Evolutionary conservation across 2,888 invertebrate genomes (phyloP).

Genomic region (Coecobrya sp.): DNA sequence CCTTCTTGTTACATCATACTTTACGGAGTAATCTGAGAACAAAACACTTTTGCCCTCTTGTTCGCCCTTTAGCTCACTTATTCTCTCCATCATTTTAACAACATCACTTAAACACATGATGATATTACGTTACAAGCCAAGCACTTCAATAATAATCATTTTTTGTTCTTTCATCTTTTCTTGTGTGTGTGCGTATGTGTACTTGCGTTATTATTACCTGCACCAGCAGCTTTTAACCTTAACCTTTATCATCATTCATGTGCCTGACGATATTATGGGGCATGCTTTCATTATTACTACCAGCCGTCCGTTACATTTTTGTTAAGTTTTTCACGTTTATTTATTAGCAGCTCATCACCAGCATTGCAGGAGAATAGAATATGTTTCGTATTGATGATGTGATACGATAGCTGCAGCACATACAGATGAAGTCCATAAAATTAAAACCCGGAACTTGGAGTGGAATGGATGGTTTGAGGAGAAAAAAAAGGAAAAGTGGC

Average conservation of each 20-base stretch:
- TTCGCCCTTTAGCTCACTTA: constrained; percentile 19
- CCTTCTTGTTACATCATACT: constrained; percentile 69
- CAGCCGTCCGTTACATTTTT: constrained; percentile 72
- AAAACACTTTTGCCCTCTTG: constrained; percentile 13
- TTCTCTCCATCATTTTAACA: constrained; percentile 33
- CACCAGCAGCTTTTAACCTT: constrained; percentile 69
- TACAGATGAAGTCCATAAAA: constrained; percentile 59
- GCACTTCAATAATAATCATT: constrained; percentile 38
- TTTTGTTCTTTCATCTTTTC: not conserved
- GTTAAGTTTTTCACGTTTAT: constrained; percentile 62
- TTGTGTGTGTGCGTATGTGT: not conserved
- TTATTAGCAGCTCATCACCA: constrained; percentile 78
- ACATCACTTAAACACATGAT: constrained; percentile 67
- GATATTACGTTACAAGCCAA: constrained; percentile 70
- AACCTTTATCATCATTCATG: constrained; percentile 60
- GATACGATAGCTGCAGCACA: not conserved
- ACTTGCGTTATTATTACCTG: constrained; percentile 47
- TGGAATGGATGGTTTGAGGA: constrained; percentile 40
- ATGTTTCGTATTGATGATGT: not conserved
- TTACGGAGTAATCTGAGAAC: constrained; percentile 56
- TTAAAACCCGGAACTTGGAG: constrained; percentile 40
- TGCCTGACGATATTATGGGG: not conserved
- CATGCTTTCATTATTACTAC: constrained; percentile 37
- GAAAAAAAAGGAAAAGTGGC: constrained; percentile 9
- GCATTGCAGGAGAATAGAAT: not conserved